Evolutionary conservation across 2,113 vertebrate species (phyloP), one percentile per base, ranked within the genome.

Genomic region (Clupea harengus): DNA sequence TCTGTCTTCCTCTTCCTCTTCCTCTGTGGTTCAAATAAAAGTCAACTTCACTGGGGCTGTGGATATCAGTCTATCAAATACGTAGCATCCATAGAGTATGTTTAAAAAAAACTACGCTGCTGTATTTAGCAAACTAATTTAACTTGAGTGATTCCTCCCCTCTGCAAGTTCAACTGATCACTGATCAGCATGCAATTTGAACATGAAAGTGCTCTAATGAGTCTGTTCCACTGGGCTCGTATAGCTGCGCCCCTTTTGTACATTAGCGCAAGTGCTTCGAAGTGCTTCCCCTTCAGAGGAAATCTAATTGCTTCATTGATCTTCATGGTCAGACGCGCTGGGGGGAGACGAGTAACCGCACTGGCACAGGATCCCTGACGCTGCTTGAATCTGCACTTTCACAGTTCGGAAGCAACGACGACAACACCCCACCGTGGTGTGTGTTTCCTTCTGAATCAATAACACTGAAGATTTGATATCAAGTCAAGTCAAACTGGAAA

Each of bases 251-350:
- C 64, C 49, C n/a, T n/a, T 17, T 6, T 49, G 32, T 80, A 82
- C 83, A 89, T 84, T 86, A 82, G 87, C 84, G 78, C 25, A 47
- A 25, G 39, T 88, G 49, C 72, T 28, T 20, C 88, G 86, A 85
- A 87, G 84, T 46, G 39, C 82, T 45, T 49, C 85, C 25, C 82
- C 83, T 82, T 88, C 39, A 6, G 72, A 89, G 86, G 88, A 84
- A 11, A 85, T 81, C 47, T 87, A 82, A 85, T 81, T 86, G 87
- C 83, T 84, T 89, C 44, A 81, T 89, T 87, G 88, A 88, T 92
- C 87, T 91, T 87, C 78, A 80, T 10, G 57, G 47, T 13, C 28
- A 25, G 86, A 87, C 86, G 84, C 13, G 45, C 84, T 81, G 47
- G 7, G n/a, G n/a, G 45, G 46, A 83, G 88, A 89, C 13, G 46